These are phyloP conservation scores for Proterorhinus semilunaris DNA, from an alignment of 2,113 vertebrate genomes.

Conservation along the genomic window DNA sequence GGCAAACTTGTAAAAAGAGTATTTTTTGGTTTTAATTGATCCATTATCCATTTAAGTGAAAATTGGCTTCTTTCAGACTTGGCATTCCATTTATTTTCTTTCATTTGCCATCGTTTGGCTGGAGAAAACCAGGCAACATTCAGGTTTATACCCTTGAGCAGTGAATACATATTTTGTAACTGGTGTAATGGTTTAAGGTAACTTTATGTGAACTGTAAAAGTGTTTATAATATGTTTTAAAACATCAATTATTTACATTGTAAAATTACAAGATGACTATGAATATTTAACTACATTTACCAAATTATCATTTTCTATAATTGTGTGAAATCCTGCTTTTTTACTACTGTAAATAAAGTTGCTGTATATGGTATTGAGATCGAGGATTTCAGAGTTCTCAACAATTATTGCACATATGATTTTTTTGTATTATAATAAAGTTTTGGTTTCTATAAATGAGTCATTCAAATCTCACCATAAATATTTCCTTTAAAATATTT, in stretches of 20 bases:
- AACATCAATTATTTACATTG: not conserved
- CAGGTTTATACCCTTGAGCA: too few species aligned
- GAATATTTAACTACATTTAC: not conserved
- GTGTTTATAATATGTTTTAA: not conserved
- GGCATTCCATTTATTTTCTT: not conserved
- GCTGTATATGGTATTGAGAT: not conserved
- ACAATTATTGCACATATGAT: not conserved
- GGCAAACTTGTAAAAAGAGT: not conserved
- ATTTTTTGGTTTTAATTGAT: not conserved
- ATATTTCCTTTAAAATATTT: not conserved
- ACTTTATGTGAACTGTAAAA: not conserved
- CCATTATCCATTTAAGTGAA: not conserved
- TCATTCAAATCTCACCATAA: not conserved
- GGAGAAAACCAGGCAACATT: not conserved
- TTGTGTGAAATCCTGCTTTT: not conserved
- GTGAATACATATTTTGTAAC: too few species aligned
- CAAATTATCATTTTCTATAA: not conserved
- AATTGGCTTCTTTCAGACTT: not conserved
- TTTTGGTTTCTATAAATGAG: not conserved
- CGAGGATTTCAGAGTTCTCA: not conserved
- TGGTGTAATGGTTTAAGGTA: too few species aligned
- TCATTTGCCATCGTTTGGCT: not conserved
- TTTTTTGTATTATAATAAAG: constrained; percentile 5
- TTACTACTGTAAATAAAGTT: not conserved
- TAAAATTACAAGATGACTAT: not conserved